Evolutionary conservation across 2,888 invertebrate genomes (phyloP), one percentile per base, ranked within the genome.

Genomic region (Trichogramma evanescens): DNA sequence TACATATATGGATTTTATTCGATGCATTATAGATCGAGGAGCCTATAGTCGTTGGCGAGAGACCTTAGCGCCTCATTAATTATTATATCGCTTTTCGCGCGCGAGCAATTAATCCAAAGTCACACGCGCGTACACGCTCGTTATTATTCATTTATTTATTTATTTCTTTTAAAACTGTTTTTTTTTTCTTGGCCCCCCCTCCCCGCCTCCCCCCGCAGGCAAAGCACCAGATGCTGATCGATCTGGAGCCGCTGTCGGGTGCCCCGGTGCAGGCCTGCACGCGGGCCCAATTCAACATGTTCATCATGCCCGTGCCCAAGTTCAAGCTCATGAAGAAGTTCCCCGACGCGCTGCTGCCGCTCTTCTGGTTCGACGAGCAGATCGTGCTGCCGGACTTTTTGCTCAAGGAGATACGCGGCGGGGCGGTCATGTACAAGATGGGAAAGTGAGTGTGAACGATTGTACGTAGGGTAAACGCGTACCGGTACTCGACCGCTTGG

Each of bases 311-410:
- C 52, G 81, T 86, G 0, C 82, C 84, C 0, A 88, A 89, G 73
- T 76, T 89, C 8, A 84, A 84, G 1, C 71, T 85, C 0, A 85
- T 87, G 79, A 86, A 86, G 66, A 82, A 84, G 46, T 77, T 90
- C 4, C 85, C 87, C 0, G 80, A 82, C 5, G 81, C 85, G 0
- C 74, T 90, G 1, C 73, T 86, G n/a, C 92, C 92, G 0, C 8
- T 91, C 3, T 86, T 92, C 67, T 92, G 92, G 91, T 79, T 91
- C 1, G 89, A 91, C 70, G 91, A 91, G 80, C 87, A 87, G 3
- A 65, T 75, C 46, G 50, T 69, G 2, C 63, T 76, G 5, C 69
- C 66, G 0, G 72, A 74, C 40, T 56, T 68, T 13, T 65, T 73
- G 4, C 63, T 73, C 6, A 68, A 68, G 4, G 69, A 72, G 60